These are phyloP conservation scores for Drosophila neotestacea DNA, from an alignment of 2,888 invertebrate species.

Conservation along the genomic window DNA sequence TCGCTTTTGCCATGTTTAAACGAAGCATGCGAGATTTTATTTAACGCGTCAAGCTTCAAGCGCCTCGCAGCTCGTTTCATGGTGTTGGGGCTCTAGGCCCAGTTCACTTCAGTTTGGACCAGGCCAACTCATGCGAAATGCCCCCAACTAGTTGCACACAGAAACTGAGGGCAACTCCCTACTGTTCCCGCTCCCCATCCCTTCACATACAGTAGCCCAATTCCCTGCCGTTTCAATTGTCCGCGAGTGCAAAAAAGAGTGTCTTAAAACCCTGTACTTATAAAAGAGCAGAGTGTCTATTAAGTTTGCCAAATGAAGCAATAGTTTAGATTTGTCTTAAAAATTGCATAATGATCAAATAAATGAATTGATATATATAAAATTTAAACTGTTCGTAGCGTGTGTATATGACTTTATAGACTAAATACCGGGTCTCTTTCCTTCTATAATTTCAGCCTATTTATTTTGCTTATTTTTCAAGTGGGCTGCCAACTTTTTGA, in stretches of 20 bases:
- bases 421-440: no score
- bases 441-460: constrained; percentile 28
- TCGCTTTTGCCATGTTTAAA: constrained; percentile 42
- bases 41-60: constrained; percentile 59
- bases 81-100: constrained; percentile 28
- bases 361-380: no score
- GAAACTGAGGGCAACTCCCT: constrained; percentile 28
- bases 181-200: background rate
- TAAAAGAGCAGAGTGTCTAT: no score
- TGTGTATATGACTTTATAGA: no score
- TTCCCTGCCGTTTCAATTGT: constrained; percentile 60
- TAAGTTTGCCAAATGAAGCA: no score
- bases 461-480: constrained; percentile 51
- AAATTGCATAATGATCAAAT: no score
- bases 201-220: background rate
- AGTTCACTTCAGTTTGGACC: constrained; percentile 11
- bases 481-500: constrained; percentile 64
- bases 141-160: constrained; percentile 67
- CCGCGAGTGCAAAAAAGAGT: constrained; percentile 49
- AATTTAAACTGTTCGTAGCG: no score
- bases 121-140: constrained; percentile 20
- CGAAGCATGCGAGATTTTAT: constrained; percentile 75
- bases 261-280: background rate
- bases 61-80: constrained; percentile 18
- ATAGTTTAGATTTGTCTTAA: no score